phyloP scores from a whole-genome alignment of 2,113 vertebrate species.

The Pelvicachromis taeniatus region DNA sequence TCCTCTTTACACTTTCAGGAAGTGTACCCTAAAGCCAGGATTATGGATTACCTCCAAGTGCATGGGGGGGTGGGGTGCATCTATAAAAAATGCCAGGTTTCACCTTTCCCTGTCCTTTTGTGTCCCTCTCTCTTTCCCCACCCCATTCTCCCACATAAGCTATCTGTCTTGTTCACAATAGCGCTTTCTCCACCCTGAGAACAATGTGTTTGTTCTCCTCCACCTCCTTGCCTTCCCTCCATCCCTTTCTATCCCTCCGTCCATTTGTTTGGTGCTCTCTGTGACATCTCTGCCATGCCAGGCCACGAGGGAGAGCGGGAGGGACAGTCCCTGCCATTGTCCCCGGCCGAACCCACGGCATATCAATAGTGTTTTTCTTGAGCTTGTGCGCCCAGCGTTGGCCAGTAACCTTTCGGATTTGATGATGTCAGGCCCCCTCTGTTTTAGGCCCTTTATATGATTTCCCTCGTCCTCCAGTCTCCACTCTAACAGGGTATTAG shows the following conservation, averaged over 20 bases:
- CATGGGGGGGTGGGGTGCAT: not conserved
- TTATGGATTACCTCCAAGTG: conserved; percentile 33
- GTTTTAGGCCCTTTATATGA: conserved; percentile 36
- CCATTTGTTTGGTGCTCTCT: conserved; percentile 70
- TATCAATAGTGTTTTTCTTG: conserved; percentile 66
- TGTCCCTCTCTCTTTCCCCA: conserved; percentile 22
- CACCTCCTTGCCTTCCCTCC: conserved; percentile 19
- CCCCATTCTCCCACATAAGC: conserved; percentile 50
- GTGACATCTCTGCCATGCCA: conserved; percentile 76
- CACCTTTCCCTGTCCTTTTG: conserved; percentile 53
- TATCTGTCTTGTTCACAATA: conserved; percentile 65
- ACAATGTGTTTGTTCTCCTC: conserved; percentile 68
- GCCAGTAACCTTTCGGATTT: conserved; percentile 70
- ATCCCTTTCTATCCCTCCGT: conserved; percentile 42
- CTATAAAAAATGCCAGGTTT: conserved; percentile 37
- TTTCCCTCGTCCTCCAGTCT: not conserved
- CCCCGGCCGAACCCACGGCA: conserved; percentile 41
- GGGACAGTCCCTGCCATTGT: conserved; percentile 61
- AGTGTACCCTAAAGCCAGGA: conserved; percentile 1
- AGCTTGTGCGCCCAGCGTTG: conserved; percentile 58
- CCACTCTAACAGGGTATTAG: not conserved
- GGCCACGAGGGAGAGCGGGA: conserved; percentile 54
- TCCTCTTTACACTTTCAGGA: conserved; percentile 7
- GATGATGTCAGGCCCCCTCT: conserved; percentile 59
- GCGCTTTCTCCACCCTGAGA: conserved; percentile 28